Percentiles rank a stretch among this genome's conserved stretches.
Evolutionary conservation across 2,888 invertebrate species (phyloP).

Genomic region (Oasisia sp.): DNA sequence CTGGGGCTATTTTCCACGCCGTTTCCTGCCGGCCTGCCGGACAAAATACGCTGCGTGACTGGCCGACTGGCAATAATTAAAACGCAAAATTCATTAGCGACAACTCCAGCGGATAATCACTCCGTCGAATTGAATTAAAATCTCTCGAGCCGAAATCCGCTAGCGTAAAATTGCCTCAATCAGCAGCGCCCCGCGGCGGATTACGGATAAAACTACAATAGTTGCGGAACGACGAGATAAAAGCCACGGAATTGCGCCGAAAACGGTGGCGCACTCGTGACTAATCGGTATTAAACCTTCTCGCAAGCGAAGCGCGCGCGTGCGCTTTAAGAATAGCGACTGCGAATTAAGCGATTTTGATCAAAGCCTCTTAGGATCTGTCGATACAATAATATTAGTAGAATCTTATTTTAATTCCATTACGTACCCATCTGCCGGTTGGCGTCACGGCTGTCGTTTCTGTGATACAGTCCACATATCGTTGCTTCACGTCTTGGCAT

Average conservation of each 20-base stretch:
- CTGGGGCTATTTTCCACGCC: background rate
- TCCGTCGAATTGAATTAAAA: background rate
- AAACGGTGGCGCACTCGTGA: background rate
- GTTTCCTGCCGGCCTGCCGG: background rate
- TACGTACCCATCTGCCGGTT: background rate
- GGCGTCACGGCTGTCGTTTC: too few species aligned
- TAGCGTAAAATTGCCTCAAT: background rate
- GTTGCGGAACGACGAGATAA: background rate
- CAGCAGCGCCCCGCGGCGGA: slow-evolving; percentile 17
- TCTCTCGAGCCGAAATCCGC: slow-evolving; percentile 17
- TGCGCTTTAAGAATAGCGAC: background rate
- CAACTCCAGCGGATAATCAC: slow-evolving; percentile 17
- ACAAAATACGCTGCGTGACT: slow-evolving; percentile 3
- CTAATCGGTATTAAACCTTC: background rate
- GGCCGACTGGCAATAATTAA: slow-evolving; percentile 1
- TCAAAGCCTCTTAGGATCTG: background rate
- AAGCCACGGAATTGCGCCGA: background rate
- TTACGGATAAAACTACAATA: slow-evolving; percentile 3
- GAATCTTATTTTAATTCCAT: background rate
- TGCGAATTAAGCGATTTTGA: background rate
- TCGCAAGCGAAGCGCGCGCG: background rate
- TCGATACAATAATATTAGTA: slow-evolving; percentile 3
- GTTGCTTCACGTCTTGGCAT: too few species aligned
- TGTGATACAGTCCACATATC: too few species aligned
- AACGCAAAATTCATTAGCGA: slow-evolving; percentile 3